Percentiles rank a stretch among this genome's conserved stretches.
These are phyloP conservation scores for Planiliza haematocheilus DNA, from an alignment of 2,113 vertebrate genomes.

Conservation along the genomic window DNA sequence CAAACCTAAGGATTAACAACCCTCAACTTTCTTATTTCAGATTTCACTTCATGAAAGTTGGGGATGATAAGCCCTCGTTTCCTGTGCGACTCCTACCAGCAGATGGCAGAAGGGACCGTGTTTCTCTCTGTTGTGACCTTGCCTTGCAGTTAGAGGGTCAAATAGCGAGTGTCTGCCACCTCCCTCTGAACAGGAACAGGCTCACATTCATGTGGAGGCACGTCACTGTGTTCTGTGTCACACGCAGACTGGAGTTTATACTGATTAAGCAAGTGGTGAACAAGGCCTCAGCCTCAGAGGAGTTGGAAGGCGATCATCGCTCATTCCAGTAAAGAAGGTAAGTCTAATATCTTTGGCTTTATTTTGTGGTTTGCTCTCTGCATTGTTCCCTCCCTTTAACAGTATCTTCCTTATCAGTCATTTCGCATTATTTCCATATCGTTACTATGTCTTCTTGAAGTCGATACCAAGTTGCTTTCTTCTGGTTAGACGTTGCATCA, in stretches of 20 bases:
- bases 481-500: slow-evolving; percentile 4
- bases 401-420: too few relatives aligned
- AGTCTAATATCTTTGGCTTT: not conserved
- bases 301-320: slow-evolving; percentile 6
- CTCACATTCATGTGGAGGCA: slow-evolving; percentile 6
- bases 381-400: too few relatives aligned
- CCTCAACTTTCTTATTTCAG: slow-evolving; percentile 8
- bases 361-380: not conserved
- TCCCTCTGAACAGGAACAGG: slow-evolving; percentile 15
- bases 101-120: slow-evolving; percentile 52
- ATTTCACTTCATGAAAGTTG: too few relatives aligned
- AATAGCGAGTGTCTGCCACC: slow-evolving; percentile 4
- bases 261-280: not conserved
- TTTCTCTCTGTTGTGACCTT: slow-evolving; percentile 56
- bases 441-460: not conserved
- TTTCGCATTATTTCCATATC: not conserved
- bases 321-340: slow-evolving; percentile 43
- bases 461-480: not conserved
- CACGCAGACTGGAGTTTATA: not conserved
- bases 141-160: slow-evolving; percentile 39
- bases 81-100: slow-evolving; percentile 47
- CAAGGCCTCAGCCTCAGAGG: not conserved
- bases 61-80: not conserved
- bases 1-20: too few relatives aligned
- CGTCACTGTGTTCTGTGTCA: not conserved